Evolutionary conservation across 2,113 vertebrate genomes (phyloP), one percentile per base, ranked within the genome.

Genomic region (Phalacrocorax brasilianus): DNA sequence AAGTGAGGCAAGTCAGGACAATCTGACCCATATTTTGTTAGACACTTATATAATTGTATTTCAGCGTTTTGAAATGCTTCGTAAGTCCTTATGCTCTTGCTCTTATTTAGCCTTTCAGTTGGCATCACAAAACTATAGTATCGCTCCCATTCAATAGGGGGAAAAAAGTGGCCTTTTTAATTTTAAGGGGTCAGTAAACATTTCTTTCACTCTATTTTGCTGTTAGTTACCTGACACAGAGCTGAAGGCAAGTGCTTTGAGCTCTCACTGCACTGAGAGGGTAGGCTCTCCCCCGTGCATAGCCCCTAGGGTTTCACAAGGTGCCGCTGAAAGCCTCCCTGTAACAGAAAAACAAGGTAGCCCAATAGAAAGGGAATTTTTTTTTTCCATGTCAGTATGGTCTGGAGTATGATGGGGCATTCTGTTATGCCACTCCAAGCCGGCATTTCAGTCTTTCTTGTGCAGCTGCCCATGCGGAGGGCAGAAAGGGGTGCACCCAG

Each of bases 1-100:
- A 87, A 95, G 83, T 86, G 75, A 88, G 68, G 80, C 71, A 30
- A 73, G 86, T 96, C 88, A 74, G 95, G 93, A 93, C 95, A 91
- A 77, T 71, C 91, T 95, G 93, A 90, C 95, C 95, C 75, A 63
- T 70, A 96, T 93, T 83, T 85, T 85, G 32, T 74, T 73, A 86
- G 79, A 84, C 79, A 67, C 68, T 95, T 97, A 88, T 0, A 38
- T 95, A 96, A 96, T 88, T 72, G 66, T 63, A 82, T 93, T 94
- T 76, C 80, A 68, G 30, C 40, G 1, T 33, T 91, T 93, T 50
- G 1, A 65, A 92, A 85, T 35, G 52, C 45, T 70, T 59, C 16
- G 0, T 5, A 45, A 77, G 47, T 67, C 76, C 26, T 71, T 75
- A 11, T 9, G n/a, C 23, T 86, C 58, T 73, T 35, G 32, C 17